These are phyloP conservation scores for Desmophyllum pertusum DNA, from an alignment of 92 coral and sea anemone species.

Conservation along the genomic window DNA sequence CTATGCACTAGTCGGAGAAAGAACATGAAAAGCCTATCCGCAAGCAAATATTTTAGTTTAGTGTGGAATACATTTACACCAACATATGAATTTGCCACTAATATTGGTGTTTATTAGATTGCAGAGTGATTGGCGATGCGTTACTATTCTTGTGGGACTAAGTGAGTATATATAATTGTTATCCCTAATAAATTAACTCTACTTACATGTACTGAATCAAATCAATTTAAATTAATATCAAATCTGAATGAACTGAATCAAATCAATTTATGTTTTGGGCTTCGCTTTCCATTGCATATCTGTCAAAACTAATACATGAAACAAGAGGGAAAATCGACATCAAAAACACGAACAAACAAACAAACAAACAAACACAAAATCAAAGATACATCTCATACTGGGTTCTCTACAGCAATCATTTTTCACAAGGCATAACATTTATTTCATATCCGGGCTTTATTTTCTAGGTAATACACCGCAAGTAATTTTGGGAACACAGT, in stretches of 20 bases:
- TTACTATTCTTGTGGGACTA: slow-evolving; percentile 33
- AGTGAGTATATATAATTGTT: slow-evolving; percentile 19
- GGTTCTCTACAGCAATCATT: background rate
- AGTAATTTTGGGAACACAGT: slow-evolving; percentile 17
- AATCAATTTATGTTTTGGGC: background rate
- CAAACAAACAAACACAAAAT: too few relatives aligned
- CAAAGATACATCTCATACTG: background rate
- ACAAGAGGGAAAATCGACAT: too few relatives aligned
- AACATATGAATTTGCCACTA: too few relatives aligned
- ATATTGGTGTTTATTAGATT: background rate
- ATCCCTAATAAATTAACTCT: background rate
- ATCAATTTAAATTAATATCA: background rate
- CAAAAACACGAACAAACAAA: too few relatives aligned
- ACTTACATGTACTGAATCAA: background rate
- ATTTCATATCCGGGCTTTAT: background rate
- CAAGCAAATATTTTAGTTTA: too few relatives aligned
- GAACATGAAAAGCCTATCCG: too few relatives aligned
- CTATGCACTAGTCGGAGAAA: too few relatives aligned
- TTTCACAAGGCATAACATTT: background rate
- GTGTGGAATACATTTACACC: too few relatives aligned
- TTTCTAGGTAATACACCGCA: slow-evolving; percentile 40
- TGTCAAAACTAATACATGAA: too few relatives aligned
- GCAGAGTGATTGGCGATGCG: slow-evolving; percentile 36
- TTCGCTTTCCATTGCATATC: too few relatives aligned
- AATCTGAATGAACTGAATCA: too few relatives aligned